Conservation (phyloP, 2,113 vertebrate species). For the Cariama cristata region DNA sequence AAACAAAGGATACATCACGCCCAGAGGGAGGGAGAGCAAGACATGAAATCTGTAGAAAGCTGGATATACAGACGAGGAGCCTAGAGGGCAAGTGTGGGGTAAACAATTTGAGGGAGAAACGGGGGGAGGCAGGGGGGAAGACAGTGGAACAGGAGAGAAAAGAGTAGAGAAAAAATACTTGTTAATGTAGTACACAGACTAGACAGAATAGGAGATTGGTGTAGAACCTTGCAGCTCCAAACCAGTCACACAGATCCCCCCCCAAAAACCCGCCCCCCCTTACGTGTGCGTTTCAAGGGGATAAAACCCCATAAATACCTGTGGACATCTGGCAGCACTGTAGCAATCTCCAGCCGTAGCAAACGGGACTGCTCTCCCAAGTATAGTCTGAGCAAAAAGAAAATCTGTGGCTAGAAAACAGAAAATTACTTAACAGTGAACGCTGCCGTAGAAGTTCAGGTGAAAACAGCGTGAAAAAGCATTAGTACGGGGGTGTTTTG, state of each 20-base stretch:
- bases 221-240: neutral
- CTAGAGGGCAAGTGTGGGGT: neutral
- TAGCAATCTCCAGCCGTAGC: slow-evolving; percentile 92
- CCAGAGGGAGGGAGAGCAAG: neutral
- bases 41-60: neutral
- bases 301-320: slow-evolving; percentile 75
- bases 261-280: neutral
- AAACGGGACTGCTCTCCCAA: slow-evolving; percentile 86
- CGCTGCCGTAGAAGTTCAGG: neutral
- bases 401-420: slow-evolving; percentile 86
- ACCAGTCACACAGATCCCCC: neutral
- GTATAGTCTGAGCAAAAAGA: slow-evolving; percentile 84
- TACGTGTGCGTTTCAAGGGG: neutral
- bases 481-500: neutral
- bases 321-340: slow-evolving; percentile 90
- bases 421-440: slow-evolving; percentile 32
- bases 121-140: accelerated
- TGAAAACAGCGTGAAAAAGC: neutral
- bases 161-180: neutral
- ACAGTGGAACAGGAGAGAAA: neutral
- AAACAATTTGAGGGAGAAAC: neutral
- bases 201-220: neutral
- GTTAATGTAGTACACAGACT: neutral
- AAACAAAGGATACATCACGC: neutral
- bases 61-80: neutral